Base-by-base conservation (phyloP, 2,888 invertebrate species). In the Melieria crassipennis region DNA sequence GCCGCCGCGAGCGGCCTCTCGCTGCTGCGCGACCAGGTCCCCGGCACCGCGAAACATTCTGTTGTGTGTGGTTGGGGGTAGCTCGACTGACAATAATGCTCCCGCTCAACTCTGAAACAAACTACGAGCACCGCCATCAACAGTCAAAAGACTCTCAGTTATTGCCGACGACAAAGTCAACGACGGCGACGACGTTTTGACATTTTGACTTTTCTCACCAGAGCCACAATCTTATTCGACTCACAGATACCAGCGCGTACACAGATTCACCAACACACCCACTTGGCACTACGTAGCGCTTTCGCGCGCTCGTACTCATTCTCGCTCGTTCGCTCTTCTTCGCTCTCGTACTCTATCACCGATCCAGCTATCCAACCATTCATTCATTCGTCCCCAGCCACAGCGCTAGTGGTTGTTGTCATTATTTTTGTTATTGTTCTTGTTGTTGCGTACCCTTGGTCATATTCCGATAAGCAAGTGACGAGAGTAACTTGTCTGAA, bases 181-280 rank as follows among this genome's bases (percentile, higher is more conserved):
- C 46, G 50, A 70, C 42, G 13, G 13, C 16, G 10, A 58, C 10
- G 16, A 57, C 13, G 4, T 16, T 57, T 56, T 30, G 55, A 57
- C 60, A 43, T 55, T 68, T 42, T 50, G 48, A 57, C 61, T 72
- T 50, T 58, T 68, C 70, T 64, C 62, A 73, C 71, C 74, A 30
- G 30, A 30, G 30, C 30, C 30, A 3, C 30, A 30, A 30, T 30
- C 30, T 30, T 30, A 30, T 30, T 30, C 30, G 30, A 30, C 30
- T 30, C 30, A 30, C 30, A 30, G 30, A 30, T 30, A 30, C 30
- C 30, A 30, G 30, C 30, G 30, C 30, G 30, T 2, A 30, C 30
- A 30, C 30, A 30, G 30, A 30, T 30, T 30, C 30, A 30, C 30
- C 30, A 30, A 30, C 30, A 30, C 30, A 30, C 30, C 30, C 30